These are phyloP conservation scores for Pseudococcus jackbeardsleyi DNA, from an alignment of 2,888 invertebrate species.

Conservation along the genomic window DNA sequence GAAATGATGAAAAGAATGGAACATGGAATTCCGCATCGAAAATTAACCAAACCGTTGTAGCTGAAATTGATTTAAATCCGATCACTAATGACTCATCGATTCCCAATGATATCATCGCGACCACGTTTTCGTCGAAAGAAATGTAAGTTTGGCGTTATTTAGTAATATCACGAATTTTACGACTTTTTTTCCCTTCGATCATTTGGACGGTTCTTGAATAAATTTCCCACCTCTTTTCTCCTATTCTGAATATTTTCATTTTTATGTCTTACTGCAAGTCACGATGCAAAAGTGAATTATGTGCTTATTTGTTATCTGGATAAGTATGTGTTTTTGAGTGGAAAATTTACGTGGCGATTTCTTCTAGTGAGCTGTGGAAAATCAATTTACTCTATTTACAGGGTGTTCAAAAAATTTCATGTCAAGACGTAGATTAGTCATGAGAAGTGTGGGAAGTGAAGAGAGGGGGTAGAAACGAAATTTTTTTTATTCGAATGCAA, in stretches of 20 bases:
- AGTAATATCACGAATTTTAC: conserved; percentile 4
- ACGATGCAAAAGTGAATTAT: too few relatives aligned
- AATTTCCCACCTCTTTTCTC: neutral
- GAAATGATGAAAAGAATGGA: conserved; percentile 40
- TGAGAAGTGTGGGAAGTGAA: too few relatives aligned
- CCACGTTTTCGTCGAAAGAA: neutral
- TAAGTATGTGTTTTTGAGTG: too few relatives aligned
- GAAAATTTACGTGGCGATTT: too few relatives aligned
- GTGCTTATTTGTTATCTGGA: too few relatives aligned
- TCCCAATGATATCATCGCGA: neutral
- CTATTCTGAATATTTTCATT: neutral
- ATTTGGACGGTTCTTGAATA: neutral
- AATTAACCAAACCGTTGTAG: neutral
- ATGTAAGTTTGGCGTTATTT: neutral
- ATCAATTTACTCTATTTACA: too few relatives aligned
- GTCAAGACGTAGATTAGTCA: too few relatives aligned
- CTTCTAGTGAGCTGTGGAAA: too few relatives aligned
- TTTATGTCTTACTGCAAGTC: too few relatives aligned
- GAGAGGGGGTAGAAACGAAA: too few relatives aligned
- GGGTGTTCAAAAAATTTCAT: too few relatives aligned
- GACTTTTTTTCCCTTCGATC: neutral
- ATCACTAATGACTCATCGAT: conserved; percentile 9
- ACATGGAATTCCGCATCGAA: neutral
- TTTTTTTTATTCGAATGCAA: too few relatives aligned
- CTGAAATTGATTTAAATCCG: neutral